These are phyloP conservation scores for Argopecten irradians DNA, from an alignment of 1,140 invertebrate species.

Conservation along the genomic window DNA sequence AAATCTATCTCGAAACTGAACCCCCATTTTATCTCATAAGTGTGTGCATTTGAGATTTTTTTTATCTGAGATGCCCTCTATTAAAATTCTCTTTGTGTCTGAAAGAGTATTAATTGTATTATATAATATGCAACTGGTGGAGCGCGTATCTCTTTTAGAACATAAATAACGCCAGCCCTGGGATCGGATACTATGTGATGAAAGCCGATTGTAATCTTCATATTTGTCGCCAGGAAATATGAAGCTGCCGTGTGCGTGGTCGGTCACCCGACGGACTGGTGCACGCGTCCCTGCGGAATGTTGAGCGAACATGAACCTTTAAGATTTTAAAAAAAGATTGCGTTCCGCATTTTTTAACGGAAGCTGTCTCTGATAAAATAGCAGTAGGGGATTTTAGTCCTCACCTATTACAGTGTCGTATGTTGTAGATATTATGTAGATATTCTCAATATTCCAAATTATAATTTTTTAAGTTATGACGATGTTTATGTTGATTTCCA, in stretches of 20 bases:
- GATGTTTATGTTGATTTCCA: too few relatives aligned
- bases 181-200: not conserved
- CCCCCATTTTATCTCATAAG: not conserved
- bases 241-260: not conserved
- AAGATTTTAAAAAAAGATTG: not conserved
- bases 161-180: not conserved
- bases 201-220: constrained; percentile 12
- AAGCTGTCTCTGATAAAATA: not conserved
- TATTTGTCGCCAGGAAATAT: constrained; percentile 21
- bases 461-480: too few relatives aligned
- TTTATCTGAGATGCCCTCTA: constrained; percentile 6
- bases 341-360: not conserved
- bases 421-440: too few relatives aligned
- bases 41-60: constrained; percentile 7
- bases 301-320: not conserved
- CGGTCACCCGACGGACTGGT: not conserved
- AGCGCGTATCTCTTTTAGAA: not conserved
- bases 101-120: not conserved
- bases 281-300: not conserved
- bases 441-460: too few relatives aligned
- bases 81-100: constrained; percentile 4
- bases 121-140: constrained; percentile 21
- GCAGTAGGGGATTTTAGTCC: too few relatives aligned
- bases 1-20: not conserved
- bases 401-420: too few relatives aligned